Conservation (phyloP, 2,888 invertebrate species). For the Drosophila kuntzei region DNA sequence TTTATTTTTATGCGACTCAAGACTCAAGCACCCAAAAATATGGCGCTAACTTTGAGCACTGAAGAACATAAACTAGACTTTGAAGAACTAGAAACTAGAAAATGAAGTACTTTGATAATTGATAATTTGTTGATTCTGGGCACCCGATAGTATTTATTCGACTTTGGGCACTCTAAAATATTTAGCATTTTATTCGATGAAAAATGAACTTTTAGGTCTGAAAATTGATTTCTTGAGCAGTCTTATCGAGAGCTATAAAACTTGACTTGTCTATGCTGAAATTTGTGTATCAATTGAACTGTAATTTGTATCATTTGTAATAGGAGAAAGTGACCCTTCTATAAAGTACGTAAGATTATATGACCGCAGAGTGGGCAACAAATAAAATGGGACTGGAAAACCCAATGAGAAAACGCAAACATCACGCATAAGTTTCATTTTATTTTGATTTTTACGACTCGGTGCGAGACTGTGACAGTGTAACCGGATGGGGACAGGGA, state of each 20-base stretch:
- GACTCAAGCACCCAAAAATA: too few relatives aligned
- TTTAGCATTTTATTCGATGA: neutral
- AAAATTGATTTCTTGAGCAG: slow-evolving; percentile 4
- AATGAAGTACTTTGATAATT: too few relatives aligned
- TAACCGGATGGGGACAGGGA: neutral
- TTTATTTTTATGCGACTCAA: too few relatives aligned
- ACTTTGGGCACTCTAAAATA: neutral
- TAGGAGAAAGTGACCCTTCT: slow-evolving; percentile 28
- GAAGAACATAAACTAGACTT: too few relatives aligned
- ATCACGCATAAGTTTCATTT: slow-evolving; percentile 83
- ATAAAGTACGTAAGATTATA: neutral
- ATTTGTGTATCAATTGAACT: slow-evolving; percentile 28
- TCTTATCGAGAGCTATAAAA: neutral
- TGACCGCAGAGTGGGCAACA: slow-evolving; percentile 32
- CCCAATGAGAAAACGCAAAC: slow-evolving; percentile 60
- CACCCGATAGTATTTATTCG: too few relatives aligned
- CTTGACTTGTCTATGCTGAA: neutral
- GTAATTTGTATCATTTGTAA: slow-evolving; percentile 57
- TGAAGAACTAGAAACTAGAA: too few relatives aligned
- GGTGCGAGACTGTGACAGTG: slow-evolving; percentile 58
- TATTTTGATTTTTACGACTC: slow-evolving; percentile 84
- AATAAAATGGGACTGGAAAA: slow-evolving; percentile 22
- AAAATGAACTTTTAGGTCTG: neutral
- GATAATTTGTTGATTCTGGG: too few relatives aligned
- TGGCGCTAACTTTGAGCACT: too few relatives aligned